Evolutionary conservation across 2,797 vertebrate genomes (phyloP), one percentile per base, ranked within the genome.

Genomic region (Selene dorsalis): DNA sequence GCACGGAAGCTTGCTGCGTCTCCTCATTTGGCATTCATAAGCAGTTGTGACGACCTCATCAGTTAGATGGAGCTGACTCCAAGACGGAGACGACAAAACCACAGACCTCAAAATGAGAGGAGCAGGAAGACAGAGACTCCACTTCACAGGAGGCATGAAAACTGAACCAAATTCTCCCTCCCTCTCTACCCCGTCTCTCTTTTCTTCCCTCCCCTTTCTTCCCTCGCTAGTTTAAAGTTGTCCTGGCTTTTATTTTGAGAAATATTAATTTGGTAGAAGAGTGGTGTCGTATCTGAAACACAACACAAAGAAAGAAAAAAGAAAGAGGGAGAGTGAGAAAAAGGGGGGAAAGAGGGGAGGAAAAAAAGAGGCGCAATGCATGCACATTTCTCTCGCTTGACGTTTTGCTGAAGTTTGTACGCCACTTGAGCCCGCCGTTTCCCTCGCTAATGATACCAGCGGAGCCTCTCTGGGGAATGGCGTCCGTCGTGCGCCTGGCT

Each of bases 331-430:
- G 89, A 89, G 84, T 50, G 77, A 69, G 82, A 39, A 77, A 76
- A 79, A 69, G 20, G 84, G 62, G 83, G 70, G 61, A 39, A 69
- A 62, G 64, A 45, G 79, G 70, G 69, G 76, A 60, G 78, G 28
- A 9, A 47, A 75, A 70, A 82, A 82, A 77, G 87, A 91, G 90
- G 86, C 81, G 84, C 91, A 88, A 79, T 88, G 89, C 84, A 61
- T 84, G 92, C 91, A 93, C 91, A 91, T 94, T 93, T 93, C 92
- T 93, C 92, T 90, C 93, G 91, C 93, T 94, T 96, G 95, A 95
- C 95, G 94, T 95, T 95, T 95, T 95, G 95, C 95, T 95, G 95
- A 96, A 95, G 95, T 95, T 96, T 95, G 95, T 95, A 95, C 92
- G 93, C 93, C 94, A 92, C 95, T 94, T 94, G 94, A 95, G 95